Conservation (phyloP, 2,113 vertebrate species). For the Solenodon paradoxus region DNA sequence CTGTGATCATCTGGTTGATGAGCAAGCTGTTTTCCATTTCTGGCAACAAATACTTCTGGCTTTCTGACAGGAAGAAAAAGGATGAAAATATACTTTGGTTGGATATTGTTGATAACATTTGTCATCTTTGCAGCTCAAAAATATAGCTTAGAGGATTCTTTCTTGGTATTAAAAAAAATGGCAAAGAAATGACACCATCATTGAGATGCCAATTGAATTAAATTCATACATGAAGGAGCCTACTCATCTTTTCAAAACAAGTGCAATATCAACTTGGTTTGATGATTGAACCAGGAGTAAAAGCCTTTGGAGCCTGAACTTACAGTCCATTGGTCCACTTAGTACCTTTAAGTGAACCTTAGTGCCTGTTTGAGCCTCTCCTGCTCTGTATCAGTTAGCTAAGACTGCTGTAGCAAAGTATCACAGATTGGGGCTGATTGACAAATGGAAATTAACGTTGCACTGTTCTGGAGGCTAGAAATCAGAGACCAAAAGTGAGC, state of each 20-base stretch:
- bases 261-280: not conserved
- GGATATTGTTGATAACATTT: slow-evolving; percentile 69
- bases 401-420: not conserved
- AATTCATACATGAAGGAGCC: not conserved
- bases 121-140: slow-evolving; percentile 65
- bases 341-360: not conserved
- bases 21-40: slow-evolving; percentile 76
- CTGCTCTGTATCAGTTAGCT: not conserved
- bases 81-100: slow-evolving; percentile 69
- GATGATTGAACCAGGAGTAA: not conserved
- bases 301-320: not conserved
- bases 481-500: not conserved
- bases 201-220: slow-evolving; percentile 10
- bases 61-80: slow-evolving; percentile 59
- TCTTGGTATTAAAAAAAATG: slow-evolving; percentile 51
- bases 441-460: not conserved
- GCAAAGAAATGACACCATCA: not conserved
- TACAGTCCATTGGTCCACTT: too few species aligned
- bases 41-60: slow-evolving; percentile 76
- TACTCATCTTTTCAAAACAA: not conserved
- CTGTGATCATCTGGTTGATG: slow-evolving; percentile 73
- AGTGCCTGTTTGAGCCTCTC: not conserved
- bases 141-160: slow-evolving; percentile 32
- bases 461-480: not conserved
- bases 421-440: not conserved